These are phyloP conservation scores for Tapirus terrestris DNA, from an alignment of 2,113 vertebrate species.

Conservation along the genomic window DNA sequence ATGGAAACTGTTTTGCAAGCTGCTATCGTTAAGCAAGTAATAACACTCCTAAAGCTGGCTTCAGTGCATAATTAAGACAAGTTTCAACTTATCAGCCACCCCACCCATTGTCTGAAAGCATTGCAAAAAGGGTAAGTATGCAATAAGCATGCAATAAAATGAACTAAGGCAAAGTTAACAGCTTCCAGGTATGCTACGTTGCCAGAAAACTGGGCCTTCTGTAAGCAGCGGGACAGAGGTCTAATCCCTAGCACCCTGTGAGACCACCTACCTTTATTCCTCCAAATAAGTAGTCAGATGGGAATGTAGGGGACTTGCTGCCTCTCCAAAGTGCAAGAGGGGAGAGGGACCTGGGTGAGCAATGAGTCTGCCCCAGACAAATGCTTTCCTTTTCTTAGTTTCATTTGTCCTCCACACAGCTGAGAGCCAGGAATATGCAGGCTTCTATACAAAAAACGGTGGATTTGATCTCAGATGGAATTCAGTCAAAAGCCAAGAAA, in stretches of 20 bases:
- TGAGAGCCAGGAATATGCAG: not conserved
- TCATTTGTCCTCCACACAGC: not conserved
- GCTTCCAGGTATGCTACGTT: not conserved
- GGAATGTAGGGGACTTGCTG: not conserved
- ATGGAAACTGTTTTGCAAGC: constrained; percentile 79
- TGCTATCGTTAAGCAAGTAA: constrained; percentile 74
- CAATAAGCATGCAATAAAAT: not conserved
- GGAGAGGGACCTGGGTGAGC: not conserved
- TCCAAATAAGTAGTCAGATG: not conserved
- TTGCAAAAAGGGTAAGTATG: not conserved
- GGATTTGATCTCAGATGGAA: not conserved
- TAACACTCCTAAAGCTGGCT: constrained; percentile 58
- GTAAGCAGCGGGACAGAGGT: not conserved
- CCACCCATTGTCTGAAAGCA: constrained; percentile 60
- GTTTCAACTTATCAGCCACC: constrained; percentile 71
- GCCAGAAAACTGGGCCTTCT: not conserved
- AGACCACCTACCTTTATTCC: not conserved
- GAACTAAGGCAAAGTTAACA: constrained; percentile 38
- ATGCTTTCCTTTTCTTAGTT: not conserved
- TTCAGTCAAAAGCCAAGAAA: not conserved
- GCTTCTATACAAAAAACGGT: not conserved
- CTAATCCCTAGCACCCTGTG: accelerated
- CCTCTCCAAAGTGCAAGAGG: not conserved
- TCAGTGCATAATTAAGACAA: constrained; percentile 67
- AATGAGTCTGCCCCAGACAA: not conserved